These are phyloP conservation scores for Patagioenas fasciata DNA, from an alignment of 2,113 vertebrate genomes.

Conservation along the genomic window DNA sequence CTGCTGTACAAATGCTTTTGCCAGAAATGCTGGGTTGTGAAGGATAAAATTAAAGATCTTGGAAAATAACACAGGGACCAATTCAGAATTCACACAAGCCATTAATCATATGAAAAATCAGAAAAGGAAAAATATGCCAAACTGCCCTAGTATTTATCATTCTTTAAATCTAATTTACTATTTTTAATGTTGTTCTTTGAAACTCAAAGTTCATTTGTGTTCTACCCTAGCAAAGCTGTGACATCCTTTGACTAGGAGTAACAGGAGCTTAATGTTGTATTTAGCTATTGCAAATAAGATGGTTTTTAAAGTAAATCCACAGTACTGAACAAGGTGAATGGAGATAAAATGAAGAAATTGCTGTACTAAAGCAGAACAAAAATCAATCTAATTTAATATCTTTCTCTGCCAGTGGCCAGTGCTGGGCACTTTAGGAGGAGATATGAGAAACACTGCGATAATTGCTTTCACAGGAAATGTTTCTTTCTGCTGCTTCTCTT, in stretches of 20 bases:
- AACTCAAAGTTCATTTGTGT: not conserved
- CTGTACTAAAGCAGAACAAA: not conserved
- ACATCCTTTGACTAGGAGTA: not conserved
- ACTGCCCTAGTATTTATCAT: not conserved
- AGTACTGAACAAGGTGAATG: not conserved
- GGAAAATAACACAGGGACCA: not conserved
- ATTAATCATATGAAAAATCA: not conserved
- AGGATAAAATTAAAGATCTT: not conserved
- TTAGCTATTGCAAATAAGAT: not conserved
- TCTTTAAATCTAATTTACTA: not conserved
- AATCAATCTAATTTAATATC: constrained; percentile 46
- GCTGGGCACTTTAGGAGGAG: not conserved
- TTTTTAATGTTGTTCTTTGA: not conserved
- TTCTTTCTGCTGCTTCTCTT: not conserved
- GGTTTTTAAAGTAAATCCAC: not conserved
- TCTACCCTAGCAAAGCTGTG: not conserved
- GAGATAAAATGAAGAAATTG: not conserved
- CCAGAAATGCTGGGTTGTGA: not conserved
- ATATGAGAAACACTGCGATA: constrained; percentile 5
- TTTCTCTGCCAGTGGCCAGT: constrained; percentile 16
- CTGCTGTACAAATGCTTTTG: not conserved
- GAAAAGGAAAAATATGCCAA: not conserved
- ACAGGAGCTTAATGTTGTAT: not conserved
- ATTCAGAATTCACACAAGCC: not conserved
- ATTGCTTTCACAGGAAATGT: constrained; percentile 38